Evolutionary conservation across 2,113 vertebrate species (phyloP).

Genomic region (Dermatemys mawii): DNA sequence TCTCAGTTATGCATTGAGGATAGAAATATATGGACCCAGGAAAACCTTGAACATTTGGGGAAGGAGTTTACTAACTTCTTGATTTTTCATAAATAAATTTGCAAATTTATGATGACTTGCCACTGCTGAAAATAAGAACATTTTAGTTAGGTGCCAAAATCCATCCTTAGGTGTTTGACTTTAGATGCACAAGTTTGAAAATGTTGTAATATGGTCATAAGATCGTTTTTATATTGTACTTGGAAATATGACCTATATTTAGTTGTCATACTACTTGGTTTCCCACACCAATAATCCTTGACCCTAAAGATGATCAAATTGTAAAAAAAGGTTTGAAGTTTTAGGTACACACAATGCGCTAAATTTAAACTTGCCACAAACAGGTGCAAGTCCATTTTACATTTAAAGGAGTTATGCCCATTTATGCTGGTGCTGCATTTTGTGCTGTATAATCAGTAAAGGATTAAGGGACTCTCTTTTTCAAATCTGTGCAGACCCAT

Average conservation of each 20-base stretch:
- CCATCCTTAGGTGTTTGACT: not conserved
- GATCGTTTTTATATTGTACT: not conserved
- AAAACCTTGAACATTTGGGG: rapidly evolving
- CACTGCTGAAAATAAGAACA: rapidly evolving
- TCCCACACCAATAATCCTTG: not conserved
- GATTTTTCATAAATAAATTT: not conserved
- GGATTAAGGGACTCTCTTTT: too few relatives aligned
- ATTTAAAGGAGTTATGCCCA: not conserved
- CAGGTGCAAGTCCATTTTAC: not conserved
- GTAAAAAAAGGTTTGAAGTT: not conserved
- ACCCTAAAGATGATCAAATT: not conserved
- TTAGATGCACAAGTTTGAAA: not conserved
- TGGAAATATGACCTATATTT: rapidly evolving
- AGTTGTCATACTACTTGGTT: not conserved
- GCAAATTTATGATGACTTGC: rapidly evolving
- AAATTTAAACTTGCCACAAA: not conserved
- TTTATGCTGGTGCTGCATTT: not conserved
- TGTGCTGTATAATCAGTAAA: not conserved
- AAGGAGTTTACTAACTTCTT: not conserved
- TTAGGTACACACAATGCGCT: not conserved
- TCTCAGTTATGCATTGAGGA: not conserved
- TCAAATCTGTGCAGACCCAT: too few relatives aligned
- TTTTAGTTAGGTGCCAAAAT: not conserved
- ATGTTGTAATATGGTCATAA: rapidly evolving
- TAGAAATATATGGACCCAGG: not conserved